Evolutionary conservation across 2,113 vertebrate genomes (phyloP), one percentile per base, ranked within the genome.

Genomic region (Grammomys dolichurus): DNA sequence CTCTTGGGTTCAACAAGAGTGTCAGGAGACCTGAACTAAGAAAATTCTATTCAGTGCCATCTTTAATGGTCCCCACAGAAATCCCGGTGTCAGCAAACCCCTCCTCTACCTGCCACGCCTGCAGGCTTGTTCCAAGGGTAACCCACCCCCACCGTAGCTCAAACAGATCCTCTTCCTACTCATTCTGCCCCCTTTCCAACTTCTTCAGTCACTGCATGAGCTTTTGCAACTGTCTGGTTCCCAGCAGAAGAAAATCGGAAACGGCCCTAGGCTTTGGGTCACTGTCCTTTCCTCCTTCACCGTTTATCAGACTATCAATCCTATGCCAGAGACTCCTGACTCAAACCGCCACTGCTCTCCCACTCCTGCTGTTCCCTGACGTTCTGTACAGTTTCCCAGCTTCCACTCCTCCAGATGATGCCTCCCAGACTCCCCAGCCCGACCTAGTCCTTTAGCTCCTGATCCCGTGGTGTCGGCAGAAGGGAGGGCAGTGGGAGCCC

Each of bases 211-310:
- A 81, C 46, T n/a, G 12, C 67, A 43, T 85, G 46, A 87, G 48
- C 17, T n/a, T 91, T 51, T 89, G 69, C 48, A 72, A 72, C 43
- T 5, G 11, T 60, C 70, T 95, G 76, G 54, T 65, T 36, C 33
- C 26, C 65, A 69, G 48, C 14, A 72, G 72, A 40, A 95, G 90
- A 92, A 95, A 80, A 92, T 77, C 80, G 17, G 40, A 31, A 80
- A 72, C 31, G n/a, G 56, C 16, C 28, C 20, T 33, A 31, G 81
- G 69, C 67, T 48, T 51, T 9, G 24, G 0, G n/a, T 91, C 73
- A 69, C 11, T 3, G 13, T 75, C 31, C 48, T 26, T 54, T 75
- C 58, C 67, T 91, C 20, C 89, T n/a, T 65, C 31, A 51, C 9
- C 70, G 43, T 10, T 80, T 43, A 93, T 77, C 75, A 93, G 48